Percentiles rank a stretch among this genome's conserved stretches.
These are phyloP conservation scores for Cryptotermes secundus DNA, from an alignment of 1,140 invertebrate species.

Conservation along the genomic window DNA sequence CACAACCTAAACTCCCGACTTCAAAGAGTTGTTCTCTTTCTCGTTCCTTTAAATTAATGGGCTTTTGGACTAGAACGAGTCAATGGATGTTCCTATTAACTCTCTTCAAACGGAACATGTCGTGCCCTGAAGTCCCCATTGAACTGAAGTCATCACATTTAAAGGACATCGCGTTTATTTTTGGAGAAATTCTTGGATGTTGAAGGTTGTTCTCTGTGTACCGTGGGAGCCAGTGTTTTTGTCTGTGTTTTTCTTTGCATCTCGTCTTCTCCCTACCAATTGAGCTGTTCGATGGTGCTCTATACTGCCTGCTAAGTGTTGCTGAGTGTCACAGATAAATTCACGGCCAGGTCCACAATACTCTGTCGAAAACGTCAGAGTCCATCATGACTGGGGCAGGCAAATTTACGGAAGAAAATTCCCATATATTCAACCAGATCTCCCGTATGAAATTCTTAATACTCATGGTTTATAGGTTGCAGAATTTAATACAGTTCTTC, in stretches of 20 bases:
- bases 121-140: not conserved
- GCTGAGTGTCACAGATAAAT: too few relatives aligned
- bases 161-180: not conserved
- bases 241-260: not conserved
- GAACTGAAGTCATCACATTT: not conserved
- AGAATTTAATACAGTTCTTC: too few relatives aligned
- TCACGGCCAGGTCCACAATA: too few relatives aligned
- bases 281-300: not conserved
- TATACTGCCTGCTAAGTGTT: not conserved
- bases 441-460: too few relatives aligned
- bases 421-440: too few relatives aligned
- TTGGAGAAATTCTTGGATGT: not conserved
- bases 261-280: not conserved
- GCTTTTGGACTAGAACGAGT: not conserved
- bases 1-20: not conserved
- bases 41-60: not conserved
- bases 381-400: too few relatives aligned
- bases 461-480: too few relatives aligned
- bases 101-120: not conserved
- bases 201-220: not conserved
- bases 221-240: not conserved
- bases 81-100: not conserved
- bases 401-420: too few relatives aligned
- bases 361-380: too few relatives aligned
- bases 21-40: not conserved